A percentile compares a stretch with the other conserved stretches of the same genome.
phyloP scores from a whole-genome alignment of 2,797 vertebrate species.

The Characodon lateralis region DNA sequence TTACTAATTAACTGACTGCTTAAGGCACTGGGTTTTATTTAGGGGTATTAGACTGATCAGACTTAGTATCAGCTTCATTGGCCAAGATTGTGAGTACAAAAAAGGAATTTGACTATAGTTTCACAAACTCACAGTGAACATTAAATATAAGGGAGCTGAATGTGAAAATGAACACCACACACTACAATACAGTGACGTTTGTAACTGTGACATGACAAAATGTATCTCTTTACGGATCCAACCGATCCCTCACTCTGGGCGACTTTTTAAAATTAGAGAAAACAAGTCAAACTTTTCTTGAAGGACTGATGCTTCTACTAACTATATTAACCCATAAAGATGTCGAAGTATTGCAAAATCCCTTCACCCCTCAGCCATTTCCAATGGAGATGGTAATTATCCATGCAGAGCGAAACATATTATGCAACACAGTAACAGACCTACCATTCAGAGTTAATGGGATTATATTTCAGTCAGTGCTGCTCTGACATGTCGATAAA shows the following conservation, averaged over 20 bases:
- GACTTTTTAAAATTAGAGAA: slow-evolving; percentile 33
- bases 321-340: slow-evolving; percentile 66
- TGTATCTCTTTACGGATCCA: not conserved
- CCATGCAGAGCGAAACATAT: slow-evolving; percentile 62
- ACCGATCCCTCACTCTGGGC: slow-evolving; percentile 24
- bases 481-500: slow-evolving; percentile 55
- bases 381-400: slow-evolving; percentile 64
- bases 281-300: slow-evolving; percentile 24
- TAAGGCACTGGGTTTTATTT: not conserved
- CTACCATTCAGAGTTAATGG: slow-evolving; percentile 74
- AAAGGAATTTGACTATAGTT: not conserved
- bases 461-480: slow-evolving; percentile 71
- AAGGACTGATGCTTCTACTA: slow-evolving; percentile 33
- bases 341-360: slow-evolving; percentile 63
- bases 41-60: not conserved
- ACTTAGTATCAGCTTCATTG: not conserved
- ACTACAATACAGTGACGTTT: too few relatives aligned
- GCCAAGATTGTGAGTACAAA: not conserved
- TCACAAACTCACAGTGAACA: not conserved
- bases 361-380: slow-evolving; percentile 65
- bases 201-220: not conserved
- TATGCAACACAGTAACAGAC: slow-evolving; percentile 70
- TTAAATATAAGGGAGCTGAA: not conserved
- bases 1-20: not conserved
- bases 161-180: too few relatives aligned